Percentiles rank a stretch among this genome's conserved stretches.
These are phyloP conservation scores for Trachemys scripta DNA, from an alignment of 2,113 vertebrate genomes.

Conservation along the genomic window DNA sequence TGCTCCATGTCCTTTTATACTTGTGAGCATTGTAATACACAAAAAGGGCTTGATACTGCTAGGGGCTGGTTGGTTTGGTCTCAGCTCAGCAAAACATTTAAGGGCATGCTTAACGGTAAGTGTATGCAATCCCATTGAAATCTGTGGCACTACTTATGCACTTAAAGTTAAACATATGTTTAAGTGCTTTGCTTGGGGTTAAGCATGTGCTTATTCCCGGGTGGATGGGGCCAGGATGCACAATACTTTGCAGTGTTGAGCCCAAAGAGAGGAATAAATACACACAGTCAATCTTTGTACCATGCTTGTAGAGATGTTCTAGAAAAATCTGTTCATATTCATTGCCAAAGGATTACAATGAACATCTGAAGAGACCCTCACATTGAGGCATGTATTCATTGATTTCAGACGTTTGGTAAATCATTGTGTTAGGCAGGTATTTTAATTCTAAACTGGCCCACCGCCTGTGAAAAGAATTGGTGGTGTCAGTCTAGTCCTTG, in stretches of 20 bases:
- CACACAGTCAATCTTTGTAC: neutral
- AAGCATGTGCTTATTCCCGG: neutral
- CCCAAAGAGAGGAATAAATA: neutral
- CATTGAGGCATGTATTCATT: neutral
- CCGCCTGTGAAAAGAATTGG: neutral
- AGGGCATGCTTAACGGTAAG: neutral
- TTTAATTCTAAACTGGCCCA: neutral
- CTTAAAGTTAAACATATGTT: neutral
- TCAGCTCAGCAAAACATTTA: neutral
- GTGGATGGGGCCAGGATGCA: too few species aligned
- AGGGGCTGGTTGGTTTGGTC: neutral
- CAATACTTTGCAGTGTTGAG: accelerated
- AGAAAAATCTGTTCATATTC: neutral
- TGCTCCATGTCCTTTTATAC: neutral
- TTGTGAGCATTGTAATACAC: neutral
- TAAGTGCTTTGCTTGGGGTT: neutral
- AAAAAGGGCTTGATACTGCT: neutral
- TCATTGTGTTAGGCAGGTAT: accelerated
- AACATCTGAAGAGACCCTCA: neutral
- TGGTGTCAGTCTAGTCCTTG: accelerated
- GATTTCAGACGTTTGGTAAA: neutral
- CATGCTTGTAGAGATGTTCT: neutral
- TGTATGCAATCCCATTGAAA: neutral
- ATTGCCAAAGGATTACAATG: neutral
- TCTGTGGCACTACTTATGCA: neutral